phyloP scores from a whole-genome alignment of 2,888 invertebrate genomes.

The Perizoma affinitatum region DNA sequence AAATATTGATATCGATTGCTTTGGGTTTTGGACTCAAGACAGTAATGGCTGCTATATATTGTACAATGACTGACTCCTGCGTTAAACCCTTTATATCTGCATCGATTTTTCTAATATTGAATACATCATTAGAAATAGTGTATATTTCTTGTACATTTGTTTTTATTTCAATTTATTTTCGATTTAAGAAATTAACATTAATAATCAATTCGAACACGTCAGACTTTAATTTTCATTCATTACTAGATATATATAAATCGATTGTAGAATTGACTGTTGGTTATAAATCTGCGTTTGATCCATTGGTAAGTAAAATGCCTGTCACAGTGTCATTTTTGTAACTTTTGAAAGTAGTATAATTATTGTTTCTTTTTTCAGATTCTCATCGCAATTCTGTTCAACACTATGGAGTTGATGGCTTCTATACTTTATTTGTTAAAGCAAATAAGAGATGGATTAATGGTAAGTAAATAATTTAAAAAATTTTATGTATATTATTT shows the following conservation, averaged over 20 bases:
- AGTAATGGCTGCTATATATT: background rate
- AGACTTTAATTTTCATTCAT: background rate
- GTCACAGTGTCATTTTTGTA: background rate
- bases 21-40: background rate
- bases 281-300: constrained; percentile 1
- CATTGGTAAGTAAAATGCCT: constrained; percentile 1
- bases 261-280: background rate
- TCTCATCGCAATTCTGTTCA: constrained; percentile 3
- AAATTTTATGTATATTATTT: no score
- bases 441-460: background rate
- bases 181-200: background rate
- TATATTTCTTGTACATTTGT: constrained; percentile 1
- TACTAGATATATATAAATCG: constrained; percentile 1
- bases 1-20: background rate
- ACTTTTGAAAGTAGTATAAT: no score
- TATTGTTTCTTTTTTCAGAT: constrained; percentile 4
- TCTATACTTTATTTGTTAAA: background rate
- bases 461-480: background rate
- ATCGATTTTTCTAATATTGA: background rate
- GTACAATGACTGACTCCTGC: background rate
- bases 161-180: constrained; percentile 1
- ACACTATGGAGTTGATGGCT: background rate
- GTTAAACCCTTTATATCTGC: background rate
- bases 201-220: background rate
- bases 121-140: background rate